Evolutionary conservation across 2,797 vertebrate species (phyloP), one percentile per base, ranked within the genome.

Genomic region (Coluber constrictor): DNA sequence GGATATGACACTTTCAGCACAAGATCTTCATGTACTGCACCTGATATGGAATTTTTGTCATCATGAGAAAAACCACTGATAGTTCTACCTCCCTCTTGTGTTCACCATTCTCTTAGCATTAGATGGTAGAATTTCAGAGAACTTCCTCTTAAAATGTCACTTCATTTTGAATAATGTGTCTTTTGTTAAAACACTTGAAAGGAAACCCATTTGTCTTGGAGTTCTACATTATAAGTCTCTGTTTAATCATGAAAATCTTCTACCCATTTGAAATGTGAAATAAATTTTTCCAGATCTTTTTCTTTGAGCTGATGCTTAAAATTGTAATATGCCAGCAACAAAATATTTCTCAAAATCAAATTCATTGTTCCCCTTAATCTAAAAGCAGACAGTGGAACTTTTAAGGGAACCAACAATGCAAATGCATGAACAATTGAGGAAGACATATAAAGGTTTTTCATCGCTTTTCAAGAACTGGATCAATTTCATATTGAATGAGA

Each of bases 101-200:
- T 11, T 20, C 9, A 47, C 9, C 66, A 91, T 88, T 91, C 43
- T 60, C 86, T 47, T 66, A 54, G 27, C 18, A 9, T 29, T 37
- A 93, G 91, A 93, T 94, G 93, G 92, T 89, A 90, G 60, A 70
- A 94, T 94, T 96, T 96, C 90, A 94, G 92, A 94, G 90, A 95
- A 61, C 86, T 92, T 94, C 92, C 89, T 27, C 54, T 88, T 47
- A 92, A 95, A 95, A 94, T 94, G 79, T 95, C 94, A 93, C 88
- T 90, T 90, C 74, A 88, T 93, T 94, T 90, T 93, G 90, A 94
- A 95, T 93, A 93, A 93, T 88, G 66, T 90, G 86, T 92, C 83
- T 87, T 92, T 90, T 92, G 91, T 92, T 94, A 92, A 90, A 94
- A 74, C 63, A 90, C 94, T 91, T 94, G 92, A 93, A 93, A 95